Conservation (phyloP, 2,888 invertebrate genomes). For the Caenorhabditis plicata region DNA sequence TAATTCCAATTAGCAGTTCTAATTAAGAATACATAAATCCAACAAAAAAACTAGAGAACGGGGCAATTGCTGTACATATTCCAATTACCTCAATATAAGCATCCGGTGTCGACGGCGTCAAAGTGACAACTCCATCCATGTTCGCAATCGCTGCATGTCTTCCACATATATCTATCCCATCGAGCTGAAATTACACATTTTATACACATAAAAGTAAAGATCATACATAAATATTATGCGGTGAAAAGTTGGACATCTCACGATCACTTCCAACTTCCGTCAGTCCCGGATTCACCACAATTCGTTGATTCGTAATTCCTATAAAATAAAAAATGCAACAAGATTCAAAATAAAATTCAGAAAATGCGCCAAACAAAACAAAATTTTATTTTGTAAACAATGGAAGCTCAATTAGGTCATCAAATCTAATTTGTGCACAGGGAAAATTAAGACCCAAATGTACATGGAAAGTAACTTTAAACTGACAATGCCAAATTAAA, state of each 20-base stretch:
- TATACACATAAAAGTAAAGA: background rate
- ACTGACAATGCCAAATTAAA: no score
- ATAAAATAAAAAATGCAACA: no score
- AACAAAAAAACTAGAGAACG: background rate
- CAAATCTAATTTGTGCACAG: no score
- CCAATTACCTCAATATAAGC: slow-evolving; percentile 84
- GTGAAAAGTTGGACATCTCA: slow-evolving; percentile 58
- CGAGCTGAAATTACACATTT: slow-evolving; percentile 68
- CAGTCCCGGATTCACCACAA: slow-evolving; percentile 68
- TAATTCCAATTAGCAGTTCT: no score
- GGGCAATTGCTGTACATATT: no score
- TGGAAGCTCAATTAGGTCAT: no score
- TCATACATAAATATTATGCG: slow-evolving; percentile 45
- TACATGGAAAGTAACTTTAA: no score
- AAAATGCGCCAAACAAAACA: no score
- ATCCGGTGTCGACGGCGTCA: slow-evolving; percentile 88
- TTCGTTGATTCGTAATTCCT: slow-evolving; percentile 20
- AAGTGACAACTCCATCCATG: slow-evolving; percentile 85
- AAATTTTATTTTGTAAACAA: no score
- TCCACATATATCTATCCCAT: slow-evolving; percentile 87
- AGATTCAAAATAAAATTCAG: no score
- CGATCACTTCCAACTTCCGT: slow-evolving; percentile 78
- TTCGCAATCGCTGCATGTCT: slow-evolving; percentile 91
- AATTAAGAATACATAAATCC: no score
- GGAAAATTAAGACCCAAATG: no score